Conservation (phyloP, 2,113 vertebrate genomes). For the Lepus europaeus region DNA sequence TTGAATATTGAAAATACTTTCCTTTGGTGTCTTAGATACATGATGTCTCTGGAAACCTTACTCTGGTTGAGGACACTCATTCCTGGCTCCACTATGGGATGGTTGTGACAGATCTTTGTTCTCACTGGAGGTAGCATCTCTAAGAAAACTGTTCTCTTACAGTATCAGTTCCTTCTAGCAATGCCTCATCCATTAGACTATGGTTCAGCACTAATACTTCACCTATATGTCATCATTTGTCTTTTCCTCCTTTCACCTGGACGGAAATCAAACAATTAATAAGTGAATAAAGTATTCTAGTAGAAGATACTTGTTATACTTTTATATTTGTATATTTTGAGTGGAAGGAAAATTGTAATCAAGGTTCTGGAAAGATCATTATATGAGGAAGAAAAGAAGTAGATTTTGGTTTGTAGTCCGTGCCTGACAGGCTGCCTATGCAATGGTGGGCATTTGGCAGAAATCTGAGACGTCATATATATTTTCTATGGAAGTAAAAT, state of each 20-base stretch:
- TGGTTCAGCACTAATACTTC: neutral
- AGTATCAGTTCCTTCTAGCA: neutral
- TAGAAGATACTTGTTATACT: neutral
- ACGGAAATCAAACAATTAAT: neutral
- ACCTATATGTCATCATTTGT: neutral
- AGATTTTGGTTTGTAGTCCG: neutral
- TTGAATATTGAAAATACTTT: neutral
- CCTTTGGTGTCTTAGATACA: neutral
- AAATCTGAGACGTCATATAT: neutral
- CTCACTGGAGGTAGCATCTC: neutral
- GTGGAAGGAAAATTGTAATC: neutral
- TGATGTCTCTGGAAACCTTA: neutral
- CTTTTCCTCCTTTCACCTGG: neutral
- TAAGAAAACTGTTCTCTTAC: neutral
- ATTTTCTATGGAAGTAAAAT: neutral
- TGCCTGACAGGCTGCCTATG: neutral
- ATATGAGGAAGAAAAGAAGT: neutral
- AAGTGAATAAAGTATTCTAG: neutral
- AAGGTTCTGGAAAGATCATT: neutral
- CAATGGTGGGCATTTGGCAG: neutral
- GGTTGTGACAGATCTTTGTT: accelerated
- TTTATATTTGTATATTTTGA: neutral
- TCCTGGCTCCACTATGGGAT: neutral
- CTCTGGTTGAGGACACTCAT: neutral
- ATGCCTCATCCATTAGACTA: neutral